Base-by-base conservation (phyloP, 2,888 invertebrate genomes). In the Microctonus brassicae region DNA sequence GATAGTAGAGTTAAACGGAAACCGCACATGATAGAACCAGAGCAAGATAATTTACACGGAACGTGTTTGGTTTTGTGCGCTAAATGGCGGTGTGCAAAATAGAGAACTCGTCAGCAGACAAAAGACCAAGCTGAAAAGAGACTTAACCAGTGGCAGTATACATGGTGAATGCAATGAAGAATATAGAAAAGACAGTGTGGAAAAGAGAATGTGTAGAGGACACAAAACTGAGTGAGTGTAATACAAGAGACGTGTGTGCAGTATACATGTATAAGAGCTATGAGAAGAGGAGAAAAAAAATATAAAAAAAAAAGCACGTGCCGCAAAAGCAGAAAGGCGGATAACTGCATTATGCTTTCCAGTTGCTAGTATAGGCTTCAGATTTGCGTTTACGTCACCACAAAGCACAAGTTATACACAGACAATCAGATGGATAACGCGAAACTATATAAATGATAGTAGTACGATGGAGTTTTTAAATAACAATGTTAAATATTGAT, bases 311-410 rank as follows among this genome's bases (percentile, higher is more conserved):
- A 6, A 63, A 29, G 29, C 47, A 47, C 47, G 63, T 63, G 63
- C 63, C 29, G 63, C 52, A 52, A 52, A 63, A 22, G 53, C 42
- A 53, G 69, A 69, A 61, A 60, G 47, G 22, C 74, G 72, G 72
- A 71, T 77, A 80, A 81, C 77, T 76, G 77, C 81, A 79, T 81
- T 79, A 81, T 75, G 78, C 74, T 72, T 57, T 67, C 53, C 69
- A 26, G 62, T 69, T 76, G 52, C 66, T 73, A 70, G 69, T 73
- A n/a, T 65, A 68, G 80, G 81, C 80, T 80, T 81, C 80, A 77
- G 80, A 79, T 81, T 80, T 80, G 77, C 78, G 76, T 80, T 80
- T 79, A 74, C 81, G 79, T 81, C 78, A 80, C 64, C 58, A 68
- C 67, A 72, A 73, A 73, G 79, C 76, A 77, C 76, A 74, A 75